phyloP scores from a whole-genome alignment of 2,888 invertebrate genomes.

The Brachynemurus nebulosus region DNA sequence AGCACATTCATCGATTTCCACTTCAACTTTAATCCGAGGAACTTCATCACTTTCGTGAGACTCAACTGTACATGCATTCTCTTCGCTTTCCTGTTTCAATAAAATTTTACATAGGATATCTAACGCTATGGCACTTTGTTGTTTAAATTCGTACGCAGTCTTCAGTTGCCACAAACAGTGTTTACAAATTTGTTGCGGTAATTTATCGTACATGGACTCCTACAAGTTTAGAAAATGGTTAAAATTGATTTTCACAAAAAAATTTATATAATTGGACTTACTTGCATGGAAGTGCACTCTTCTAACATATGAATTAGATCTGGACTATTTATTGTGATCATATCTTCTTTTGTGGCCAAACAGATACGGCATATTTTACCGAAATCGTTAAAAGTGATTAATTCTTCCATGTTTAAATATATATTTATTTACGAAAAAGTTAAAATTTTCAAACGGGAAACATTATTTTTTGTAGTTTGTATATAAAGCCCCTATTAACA shows the following conservation, averaged over 20 bases:
- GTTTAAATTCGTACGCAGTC: not conserved
- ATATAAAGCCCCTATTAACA: no score
- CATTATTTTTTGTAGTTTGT: no score
- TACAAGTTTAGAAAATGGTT: no score
- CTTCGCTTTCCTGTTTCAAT: not conserved
- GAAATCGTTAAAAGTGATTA: not conserved
- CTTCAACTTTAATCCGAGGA: not conserved
- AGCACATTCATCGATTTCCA: not conserved
- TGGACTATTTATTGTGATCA: conserved; percentile 2
- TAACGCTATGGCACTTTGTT: not conserved
- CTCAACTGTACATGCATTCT: not conserved
- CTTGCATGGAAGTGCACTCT: conserved; percentile 5
- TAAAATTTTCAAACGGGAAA: no score
- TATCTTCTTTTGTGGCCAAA: conserved; percentile 4
- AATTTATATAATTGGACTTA: conserved; percentile 1
- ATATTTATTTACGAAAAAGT: no score
- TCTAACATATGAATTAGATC: conserved; percentile 3
- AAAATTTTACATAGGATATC: not conserved
- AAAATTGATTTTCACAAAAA: no score
- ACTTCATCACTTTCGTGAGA: not conserved
- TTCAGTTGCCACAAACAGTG: conserved; percentile 3
- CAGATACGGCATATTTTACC: conserved; percentile 5
- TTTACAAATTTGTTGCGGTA: conserved; percentile 2
- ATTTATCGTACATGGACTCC: not conserved
- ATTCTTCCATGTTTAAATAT: not conserved